Evolutionary conservation across 2,113 vertebrate genomes (phyloP), one percentile per base, ranked within the genome.

Genomic region (Odontesthes bonariensis): DNA sequence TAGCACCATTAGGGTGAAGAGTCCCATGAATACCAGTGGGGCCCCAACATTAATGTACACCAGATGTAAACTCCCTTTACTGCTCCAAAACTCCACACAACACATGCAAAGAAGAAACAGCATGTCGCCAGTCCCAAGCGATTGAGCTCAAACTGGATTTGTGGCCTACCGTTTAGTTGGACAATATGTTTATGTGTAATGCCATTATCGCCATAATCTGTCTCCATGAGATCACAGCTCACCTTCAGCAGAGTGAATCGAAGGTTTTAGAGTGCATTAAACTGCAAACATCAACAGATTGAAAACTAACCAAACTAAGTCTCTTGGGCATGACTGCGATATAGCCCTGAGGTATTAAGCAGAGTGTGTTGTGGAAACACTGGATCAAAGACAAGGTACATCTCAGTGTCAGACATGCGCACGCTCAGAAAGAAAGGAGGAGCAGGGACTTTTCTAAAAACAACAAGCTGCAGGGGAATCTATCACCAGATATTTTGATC

Each of bases 61-160:
- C 92, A 93, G 91, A 93, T 92, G 92, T 91, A 86, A 86, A 84
- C 73, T 86, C 61, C 80, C 46, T 63, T 52, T 70, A 40, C 75
- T 57, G 53, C 55, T 76, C 73, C 77, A 68, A 75, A 67, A 69
- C 64, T 59, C 51, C 52, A 73, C 59, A 86, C 71, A 77, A 75
- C 57, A 69, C 63, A 85, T 58, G 75, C 77, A 74, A 72, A 83
- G 77, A 87, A 75, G 69, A 77, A 74, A 46, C 65, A 6, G 70
- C 77, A 51, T 38, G 57, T 77, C 79, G 69, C 52, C 32, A 35
- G 33, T 62, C 76, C 68, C 57, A 72, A 86, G 79, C 57, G 67
- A 67, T 75, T 65, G 1, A 56, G 31, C 47, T 75, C 85, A 64
- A 81, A 77, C 70, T 78, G 40, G 11, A 88, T 84, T 64, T 81